Percentiles rank a stretch among this genome's conserved stretches.
Evolutionary conservation across 2,888 invertebrate species (phyloP).

Genomic region (Agrotis exclamationis): DNA sequence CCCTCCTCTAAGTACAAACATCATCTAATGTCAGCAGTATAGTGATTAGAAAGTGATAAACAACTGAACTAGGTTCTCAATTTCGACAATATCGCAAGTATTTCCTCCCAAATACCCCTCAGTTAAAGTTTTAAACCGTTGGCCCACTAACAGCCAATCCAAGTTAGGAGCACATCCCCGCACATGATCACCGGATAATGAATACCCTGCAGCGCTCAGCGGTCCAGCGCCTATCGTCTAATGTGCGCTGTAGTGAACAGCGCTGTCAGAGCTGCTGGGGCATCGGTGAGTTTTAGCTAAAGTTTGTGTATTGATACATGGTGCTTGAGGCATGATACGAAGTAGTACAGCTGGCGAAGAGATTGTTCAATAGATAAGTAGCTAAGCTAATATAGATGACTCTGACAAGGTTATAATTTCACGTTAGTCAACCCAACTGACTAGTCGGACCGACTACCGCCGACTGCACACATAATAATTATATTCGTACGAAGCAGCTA

Average conservation of each 20-base stretch:
- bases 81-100: not conserved
- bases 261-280: slow-evolving; percentile 38
- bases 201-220: slow-evolving; percentile 42
- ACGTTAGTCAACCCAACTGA: no score
- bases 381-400: no score
- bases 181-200: slow-evolving; percentile 47
- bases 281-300: slow-evolving; percentile 20
- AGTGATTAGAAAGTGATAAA: not conserved
- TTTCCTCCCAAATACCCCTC: not conserved
- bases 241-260: slow-evolving; percentile 13
- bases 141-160: slow-evolving; percentile 54
- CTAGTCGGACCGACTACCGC: no score
- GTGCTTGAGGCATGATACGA: slow-evolving; percentile 5
- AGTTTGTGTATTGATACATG: slow-evolving; percentile 30
- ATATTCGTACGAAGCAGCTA: not conserved
- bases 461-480: no score
- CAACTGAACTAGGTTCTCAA: not conserved
- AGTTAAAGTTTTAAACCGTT: slow-evolving; percentile 32
- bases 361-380: not conserved
- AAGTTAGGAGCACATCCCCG: slow-evolving; percentile 37
- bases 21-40: not conserved
- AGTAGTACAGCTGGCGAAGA: not conserved
- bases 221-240: slow-evolving; percentile 24
- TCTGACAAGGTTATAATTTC: no score
- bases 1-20: no score